These are phyloP conservation scores for Rotaria macrura DNA, from an alignment of 2,888 invertebrate species.

Conservation along the genomic window DNA sequence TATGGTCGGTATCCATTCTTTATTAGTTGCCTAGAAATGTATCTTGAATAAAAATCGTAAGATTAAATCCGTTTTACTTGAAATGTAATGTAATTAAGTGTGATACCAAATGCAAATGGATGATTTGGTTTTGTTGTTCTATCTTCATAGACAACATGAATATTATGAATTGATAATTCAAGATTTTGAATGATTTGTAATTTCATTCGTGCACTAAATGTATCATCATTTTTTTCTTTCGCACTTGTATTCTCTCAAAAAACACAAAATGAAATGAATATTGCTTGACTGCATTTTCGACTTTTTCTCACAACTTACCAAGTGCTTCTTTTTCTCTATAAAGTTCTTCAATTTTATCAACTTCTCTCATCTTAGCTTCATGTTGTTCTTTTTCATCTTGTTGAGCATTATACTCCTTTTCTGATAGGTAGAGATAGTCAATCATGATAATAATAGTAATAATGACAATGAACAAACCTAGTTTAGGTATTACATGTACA, in stretches of 20 bases:
- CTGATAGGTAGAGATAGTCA: background rate
- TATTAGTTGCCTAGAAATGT: background rate
- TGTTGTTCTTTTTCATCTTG: constrained; percentile 69
- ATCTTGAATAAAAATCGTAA: too few relatives aligned
- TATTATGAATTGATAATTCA: constrained; percentile 53
- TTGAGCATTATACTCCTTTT: constrained; percentile 67
- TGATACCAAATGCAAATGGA: constrained; percentile 64
- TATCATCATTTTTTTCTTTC: constrained; percentile 47
- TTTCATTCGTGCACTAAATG: constrained; percentile 55
- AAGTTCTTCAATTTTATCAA: constrained; percentile 44
- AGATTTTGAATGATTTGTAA: constrained; percentile 56
- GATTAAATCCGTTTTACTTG: too few relatives aligned
- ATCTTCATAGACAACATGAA: constrained; percentile 56
- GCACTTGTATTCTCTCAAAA: constrained; percentile 37
- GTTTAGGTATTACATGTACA: constrained; percentile 70
- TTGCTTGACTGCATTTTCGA: background rate
- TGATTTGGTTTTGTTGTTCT: constrained; percentile 51
- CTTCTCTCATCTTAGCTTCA: constrained; percentile 68
- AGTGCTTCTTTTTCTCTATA: background rate
- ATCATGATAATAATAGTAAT: background rate
- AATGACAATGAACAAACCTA: background rate
- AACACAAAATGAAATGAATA: background rate
- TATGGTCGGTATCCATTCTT: background rate
- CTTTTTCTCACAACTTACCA: background rate
- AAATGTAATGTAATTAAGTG: constrained; percentile 56